Base-by-base conservation (phyloP, 2,888 invertebrate species). In the Mactromeris polynyma region DNA sequence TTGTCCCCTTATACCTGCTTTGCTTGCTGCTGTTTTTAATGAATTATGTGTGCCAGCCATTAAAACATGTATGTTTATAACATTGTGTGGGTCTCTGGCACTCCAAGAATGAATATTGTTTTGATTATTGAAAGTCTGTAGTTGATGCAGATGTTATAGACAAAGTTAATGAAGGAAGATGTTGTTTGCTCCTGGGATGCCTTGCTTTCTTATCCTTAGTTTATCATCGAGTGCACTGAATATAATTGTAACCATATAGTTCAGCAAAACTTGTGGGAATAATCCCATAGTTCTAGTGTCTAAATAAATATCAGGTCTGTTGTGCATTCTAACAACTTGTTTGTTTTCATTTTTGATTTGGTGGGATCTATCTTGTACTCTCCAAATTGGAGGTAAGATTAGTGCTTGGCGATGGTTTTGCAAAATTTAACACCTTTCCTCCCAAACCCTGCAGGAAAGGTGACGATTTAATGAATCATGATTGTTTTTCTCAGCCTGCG, bases 281-380 rank as follows among this genome's bases (percentile, higher is more conserved):
- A 73, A 73, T 73, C 33, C 33, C 7, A 33, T 36, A 36, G 33
- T 73, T 33, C 73, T 17, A 14, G 19, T 36, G 33, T 73, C 73
- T 36, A 73, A 73, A 73, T 36, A 73, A 73, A 73, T 73, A 33
- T 73, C 2, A 33, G 26, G 36, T 36, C 73, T 73, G 33, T 73
- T 73, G n/a, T 36, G 36, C 19, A 73, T 73, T 36, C 36, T 36
- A 33, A 26, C 73, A 14, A 36, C 73, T 73, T 73, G 36, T 73
- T 73, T 73, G 73, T 73, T 73, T 73, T 33, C 73, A 33, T 73
- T 36, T 73, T 73, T 73, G 17, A 73, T 36, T 73, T 36, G 9
- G 36, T 36, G 36, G 9, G 73, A 73, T 73, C 36, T 11, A 33
- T 36, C 26, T 36, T 33, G 73, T 73, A 33, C 36, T 73, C 36